These are phyloP conservation scores for Ptilorrhoa leucosticta DNA, from an alignment of 2,113 vertebrate species.

Conservation along the genomic window DNA sequence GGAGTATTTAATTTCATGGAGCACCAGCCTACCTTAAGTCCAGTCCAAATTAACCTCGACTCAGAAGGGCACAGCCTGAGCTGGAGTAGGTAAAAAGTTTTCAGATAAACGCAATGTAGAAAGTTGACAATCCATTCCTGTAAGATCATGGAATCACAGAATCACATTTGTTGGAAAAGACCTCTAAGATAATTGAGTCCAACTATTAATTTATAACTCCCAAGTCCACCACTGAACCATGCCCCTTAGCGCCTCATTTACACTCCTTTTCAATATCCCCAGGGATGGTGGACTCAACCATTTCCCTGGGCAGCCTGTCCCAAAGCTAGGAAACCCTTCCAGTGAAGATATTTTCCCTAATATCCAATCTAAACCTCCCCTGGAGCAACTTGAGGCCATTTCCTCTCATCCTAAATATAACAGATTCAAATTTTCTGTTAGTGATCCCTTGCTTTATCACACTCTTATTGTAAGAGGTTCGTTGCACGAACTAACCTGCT, in stretches of 20 bases:
- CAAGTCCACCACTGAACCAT: not conserved
- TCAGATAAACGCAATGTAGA: not conserved
- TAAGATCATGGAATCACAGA: not conserved
- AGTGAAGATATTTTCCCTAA: not conserved
- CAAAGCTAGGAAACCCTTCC: not conserved
- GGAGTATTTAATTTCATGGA: not conserved
- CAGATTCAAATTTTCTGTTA: not conserved
- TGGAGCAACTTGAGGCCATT: not conserved
- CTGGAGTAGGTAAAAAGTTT: not conserved
- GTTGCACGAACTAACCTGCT: not conserved
- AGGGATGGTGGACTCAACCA: not conserved
- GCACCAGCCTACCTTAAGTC: not conserved
- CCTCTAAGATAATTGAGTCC: not conserved
- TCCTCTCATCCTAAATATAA: not conserved
- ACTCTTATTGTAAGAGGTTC: not conserved
- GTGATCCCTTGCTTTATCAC: not conserved
- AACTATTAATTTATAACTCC: not conserved
- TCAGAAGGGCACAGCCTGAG: not conserved
- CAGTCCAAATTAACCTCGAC: not conserved
- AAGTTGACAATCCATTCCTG: not conserved
- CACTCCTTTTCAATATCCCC: not conserved
- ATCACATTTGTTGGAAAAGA: not conserved
- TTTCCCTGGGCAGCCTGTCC: not conserved
- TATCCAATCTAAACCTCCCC: not conserved
- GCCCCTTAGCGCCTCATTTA: not conserved